Evolutionary conservation across 1,140 invertebrate species (phyloP).

Genomic region (Frieseomelitta varia): DNA sequence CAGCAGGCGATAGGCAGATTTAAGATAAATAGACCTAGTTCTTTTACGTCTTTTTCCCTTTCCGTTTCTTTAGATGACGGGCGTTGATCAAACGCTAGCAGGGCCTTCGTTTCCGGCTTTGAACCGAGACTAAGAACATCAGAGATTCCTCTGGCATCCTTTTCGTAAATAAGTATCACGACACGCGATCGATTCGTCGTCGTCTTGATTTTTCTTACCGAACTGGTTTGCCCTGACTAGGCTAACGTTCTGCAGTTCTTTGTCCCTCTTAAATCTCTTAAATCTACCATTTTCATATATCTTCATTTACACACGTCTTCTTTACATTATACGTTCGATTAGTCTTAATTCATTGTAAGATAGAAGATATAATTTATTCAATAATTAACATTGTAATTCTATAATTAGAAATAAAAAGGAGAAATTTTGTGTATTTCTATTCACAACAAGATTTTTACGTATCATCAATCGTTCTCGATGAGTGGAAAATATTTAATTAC

Average conservation of each 20-base stretch:
- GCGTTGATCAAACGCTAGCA: neutral
- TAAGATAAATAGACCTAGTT: slow-evolving; percentile 72
- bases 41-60: slow-evolving; percentile 7
- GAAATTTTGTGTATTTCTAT: neutral
- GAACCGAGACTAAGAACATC: slow-evolving; percentile 6
- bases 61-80: neutral
- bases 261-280: neutral
- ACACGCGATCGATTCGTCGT: slow-evolving; percentile 46
- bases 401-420: neutral
- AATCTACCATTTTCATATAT: neutral
- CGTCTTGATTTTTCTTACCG: slow-evolving; percentile 19
- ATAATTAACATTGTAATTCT: neutral
- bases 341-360: neutral
- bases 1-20: slow-evolving; percentile 56
- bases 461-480: neutral
- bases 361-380: neutral
- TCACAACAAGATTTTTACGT: neutral
- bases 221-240: neutral
- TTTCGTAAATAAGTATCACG: slow-evolving; percentile 47
- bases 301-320: neutral
- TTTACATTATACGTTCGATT: neutral
- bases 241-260: neutral
- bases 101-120: slow-evolving; percentile 39
- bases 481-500: neutral
- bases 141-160: slow-evolving; percentile 1